Evolutionary conservation across 2,888 invertebrate species (phyloP).

Genomic region (Epinotia brunnichana): DNA sequence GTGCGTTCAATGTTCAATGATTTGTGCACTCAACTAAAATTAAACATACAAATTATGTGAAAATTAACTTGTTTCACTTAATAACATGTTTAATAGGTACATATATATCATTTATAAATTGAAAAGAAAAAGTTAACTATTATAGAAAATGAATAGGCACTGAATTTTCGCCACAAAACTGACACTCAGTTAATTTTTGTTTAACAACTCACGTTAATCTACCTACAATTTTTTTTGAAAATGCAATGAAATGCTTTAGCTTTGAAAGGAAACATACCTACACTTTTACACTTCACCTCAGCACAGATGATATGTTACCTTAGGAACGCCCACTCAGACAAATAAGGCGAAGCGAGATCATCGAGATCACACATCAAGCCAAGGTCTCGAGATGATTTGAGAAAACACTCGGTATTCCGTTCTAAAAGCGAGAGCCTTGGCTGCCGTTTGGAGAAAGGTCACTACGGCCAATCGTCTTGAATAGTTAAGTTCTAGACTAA

Average conservation of each 20-base stretch:
- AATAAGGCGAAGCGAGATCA: constrained; percentile 18
- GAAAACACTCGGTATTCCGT: constrained; percentile 20
- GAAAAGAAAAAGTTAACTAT: no score
- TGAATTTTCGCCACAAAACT: no score
- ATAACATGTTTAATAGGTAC: no score
- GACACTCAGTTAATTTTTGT: no score
- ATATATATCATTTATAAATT: no score
- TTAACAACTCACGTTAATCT: no score
- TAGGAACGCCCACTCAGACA: constrained; percentile 16
- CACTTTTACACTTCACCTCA: neutral
- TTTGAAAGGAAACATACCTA: neutral
- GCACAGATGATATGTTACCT: neutral
- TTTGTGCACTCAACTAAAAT: no score
- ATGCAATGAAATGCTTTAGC: neutral
- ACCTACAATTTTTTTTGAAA: no score
- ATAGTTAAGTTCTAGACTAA: neutral
- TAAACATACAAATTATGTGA: no score
- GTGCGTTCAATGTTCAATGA: no score
- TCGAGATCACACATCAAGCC: constrained; percentile 16
- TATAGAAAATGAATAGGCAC: no score
- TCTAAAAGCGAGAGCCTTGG: constrained; percentile 12
- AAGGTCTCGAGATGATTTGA: constrained; percentile 21
- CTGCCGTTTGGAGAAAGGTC: constrained; percentile 23
- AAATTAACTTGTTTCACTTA: no score
- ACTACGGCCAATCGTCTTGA: neutral